These are phyloP conservation scores for Penaeus japonicus DNA, from an alignment of 1,140 invertebrate genomes.

Conservation along the genomic window DNA sequence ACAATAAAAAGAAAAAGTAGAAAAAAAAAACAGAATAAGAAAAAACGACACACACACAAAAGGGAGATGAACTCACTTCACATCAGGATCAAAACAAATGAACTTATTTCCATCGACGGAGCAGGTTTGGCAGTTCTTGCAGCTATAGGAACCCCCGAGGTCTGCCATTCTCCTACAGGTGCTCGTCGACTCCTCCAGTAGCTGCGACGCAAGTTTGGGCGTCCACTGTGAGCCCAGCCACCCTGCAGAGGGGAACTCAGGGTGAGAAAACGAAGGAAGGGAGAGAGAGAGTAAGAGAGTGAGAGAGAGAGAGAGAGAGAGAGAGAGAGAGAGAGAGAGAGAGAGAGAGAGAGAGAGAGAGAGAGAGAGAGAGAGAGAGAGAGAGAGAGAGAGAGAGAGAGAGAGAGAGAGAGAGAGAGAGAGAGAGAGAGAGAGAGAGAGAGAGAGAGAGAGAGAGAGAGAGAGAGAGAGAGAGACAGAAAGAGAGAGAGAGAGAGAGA, in stretches of 20 bases:
- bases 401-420: background rate
- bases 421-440: background rate
- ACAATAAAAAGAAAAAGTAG: background rate
- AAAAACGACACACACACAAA: background rate
- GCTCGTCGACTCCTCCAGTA: slow-evolving; percentile 29
- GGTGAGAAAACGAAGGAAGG: too few species aligned
- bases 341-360: background rate
- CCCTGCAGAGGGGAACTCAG: background rate
- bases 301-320: too few species aligned
- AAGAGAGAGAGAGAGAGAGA: background rate
- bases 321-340: background rate
- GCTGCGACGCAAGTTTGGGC: slow-evolving; percentile 19
- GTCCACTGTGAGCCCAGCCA: slow-evolving; percentile 23
- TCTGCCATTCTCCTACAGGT: slow-evolving; percentile 8
- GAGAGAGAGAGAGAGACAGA: background rate
- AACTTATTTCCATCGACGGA: slow-evolving; percentile 56
- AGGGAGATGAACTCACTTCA: slow-evolving; percentile 17
- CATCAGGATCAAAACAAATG: slow-evolving; percentile 58
- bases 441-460: background rate
- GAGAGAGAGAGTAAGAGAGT: background rate
- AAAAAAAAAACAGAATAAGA: background rate
- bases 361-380: background rate
- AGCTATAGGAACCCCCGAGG: slow-evolving; percentile 22
- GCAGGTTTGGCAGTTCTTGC: slow-evolving; percentile 36
- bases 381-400: background rate